Conservation (phyloP, 2,888 invertebrate species). For the Sipha maydis region DNA sequence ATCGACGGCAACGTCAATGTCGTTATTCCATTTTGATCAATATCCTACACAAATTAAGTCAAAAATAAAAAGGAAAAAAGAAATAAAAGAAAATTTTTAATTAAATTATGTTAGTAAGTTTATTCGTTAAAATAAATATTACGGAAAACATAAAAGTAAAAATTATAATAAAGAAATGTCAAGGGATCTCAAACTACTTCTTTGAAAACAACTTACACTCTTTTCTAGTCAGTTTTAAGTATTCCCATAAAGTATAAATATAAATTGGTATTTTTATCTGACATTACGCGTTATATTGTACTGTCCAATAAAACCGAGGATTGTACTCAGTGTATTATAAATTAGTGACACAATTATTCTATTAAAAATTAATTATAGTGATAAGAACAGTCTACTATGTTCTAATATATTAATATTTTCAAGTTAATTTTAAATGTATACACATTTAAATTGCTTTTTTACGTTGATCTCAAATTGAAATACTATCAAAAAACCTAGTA, state of each 20-base stretch:
- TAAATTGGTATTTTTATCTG: neutral
- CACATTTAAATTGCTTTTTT: too few relatives aligned
- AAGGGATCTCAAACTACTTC: neutral
- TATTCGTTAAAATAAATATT: conserved; percentile 27
- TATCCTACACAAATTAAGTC: conserved; percentile 70
- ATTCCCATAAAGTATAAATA: neutral
- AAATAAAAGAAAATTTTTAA: conserved; percentile 27
- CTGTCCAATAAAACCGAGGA: neutral
- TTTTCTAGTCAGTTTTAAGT: neutral
- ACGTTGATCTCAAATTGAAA: too few relatives aligned
- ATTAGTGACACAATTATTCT: neutral
- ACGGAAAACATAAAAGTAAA: neutral
- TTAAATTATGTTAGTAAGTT: neutral
- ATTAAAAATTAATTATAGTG: too few relatives aligned
- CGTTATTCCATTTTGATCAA: conserved; percentile 81
- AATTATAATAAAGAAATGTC: neutral
- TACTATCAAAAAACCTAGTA: too few relatives aligned
- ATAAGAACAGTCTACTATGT: too few relatives aligned
- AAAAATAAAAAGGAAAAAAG: conserved; percentile 66
- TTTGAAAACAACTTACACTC: conserved; percentile 6
- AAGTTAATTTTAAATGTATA: too few relatives aligned
- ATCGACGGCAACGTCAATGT: conserved; percentile 90
- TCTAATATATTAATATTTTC: too few relatives aligned
- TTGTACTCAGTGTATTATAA: neutral
- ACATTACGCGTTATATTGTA: neutral